Evolutionary conservation across 2,888 invertebrate species (phyloP), one percentile per base, ranked within the genome.

Genomic region (Drosophila barbarae): DNA sequence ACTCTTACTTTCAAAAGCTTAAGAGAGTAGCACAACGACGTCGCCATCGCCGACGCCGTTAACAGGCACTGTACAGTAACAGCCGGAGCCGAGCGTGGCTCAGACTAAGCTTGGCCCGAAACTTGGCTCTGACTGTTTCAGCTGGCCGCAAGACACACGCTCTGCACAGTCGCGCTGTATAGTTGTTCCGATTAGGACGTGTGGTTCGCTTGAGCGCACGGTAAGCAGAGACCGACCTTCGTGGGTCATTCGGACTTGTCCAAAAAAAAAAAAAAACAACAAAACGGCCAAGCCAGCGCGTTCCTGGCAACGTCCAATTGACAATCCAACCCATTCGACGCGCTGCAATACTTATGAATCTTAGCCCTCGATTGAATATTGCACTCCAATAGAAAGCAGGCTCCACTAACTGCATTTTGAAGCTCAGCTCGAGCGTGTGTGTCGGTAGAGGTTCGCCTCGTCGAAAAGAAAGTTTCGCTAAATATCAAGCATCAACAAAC

Each of bases 1-100:
- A 80, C 79, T 79, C 79, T 79, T 85, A 79, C 81, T 79, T 85
- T 85, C 71, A 85, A 83, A 78, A 81, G 66, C 72, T 77, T 74
- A 84, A 85, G 78, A 81, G 86, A 74, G 32, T 5, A 26, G 42
- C 26, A 3, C n/a, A n/a, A 3, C 26, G 26, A 6, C 23, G 12
- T 21, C 23, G 10, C 7, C 15, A 12, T 13, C 4, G 41, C 34
- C 13, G 23, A 35, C 13, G n/a, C 18, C 32, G 18, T 32, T 34
- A 70, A 36, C 63, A 41, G 41, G 32, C 46, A 35, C 42, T 58
- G 57, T 32, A 41, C 32, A 26, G 34, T 46, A 42, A 35, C 39
- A 54, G 35, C 51, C 34, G 47, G 15, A 47, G 54, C n/a, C 13
- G 23, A 63, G 21, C 26, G 28, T 41, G 38, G 46, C 61, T 39